phyloP scores from a whole-genome alignment of 2,113 vertebrate genomes.

The Protobothrops mucrosquamatus region DNA sequence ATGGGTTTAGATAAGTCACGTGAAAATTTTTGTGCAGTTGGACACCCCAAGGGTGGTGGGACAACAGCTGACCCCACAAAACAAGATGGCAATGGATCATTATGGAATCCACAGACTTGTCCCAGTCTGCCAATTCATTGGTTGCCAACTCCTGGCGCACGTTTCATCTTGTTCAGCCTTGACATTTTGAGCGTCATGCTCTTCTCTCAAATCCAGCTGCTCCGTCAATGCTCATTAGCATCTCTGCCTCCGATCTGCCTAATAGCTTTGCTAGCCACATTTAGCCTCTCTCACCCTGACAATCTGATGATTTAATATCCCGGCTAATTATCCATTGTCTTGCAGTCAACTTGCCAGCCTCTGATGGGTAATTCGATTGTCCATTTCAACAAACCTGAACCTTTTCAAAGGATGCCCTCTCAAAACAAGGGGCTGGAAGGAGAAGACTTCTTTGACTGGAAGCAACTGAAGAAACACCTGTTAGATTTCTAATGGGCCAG shows the following conservation, averaged over 20 bases:
- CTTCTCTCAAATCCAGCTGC: constrained; percentile 11
- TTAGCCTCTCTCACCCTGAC: constrained; percentile 42
- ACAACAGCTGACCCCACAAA: neutral
- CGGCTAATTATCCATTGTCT: constrained; percentile 42
- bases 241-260: constrained; percentile 25
- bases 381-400: neutral
- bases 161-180: neutral
- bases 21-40: neutral
- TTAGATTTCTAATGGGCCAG: constrained; percentile 22
- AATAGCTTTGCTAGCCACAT: constrained; percentile 41
- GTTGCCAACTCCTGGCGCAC: neutral
- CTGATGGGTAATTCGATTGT: constrained; percentile 39
- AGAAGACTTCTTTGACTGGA: neutral
- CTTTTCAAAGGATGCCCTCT: neutral
- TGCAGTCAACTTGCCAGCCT: constrained; percentile 31
- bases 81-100: neutral
- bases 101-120: neutral
- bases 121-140: neutral
- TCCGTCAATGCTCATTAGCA: constrained; percentile 44
- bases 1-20: neutral
- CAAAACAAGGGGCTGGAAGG: neutral
- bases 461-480: neutral
- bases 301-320: constrained; percentile 48
- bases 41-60: neutral
- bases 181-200: neutral